Evolutionary conservation across 1,140 invertebrate genomes (phyloP), one percentile per base, ranked within the genome.

Genomic region (Trichomalopsis sarcophagae): DNA sequence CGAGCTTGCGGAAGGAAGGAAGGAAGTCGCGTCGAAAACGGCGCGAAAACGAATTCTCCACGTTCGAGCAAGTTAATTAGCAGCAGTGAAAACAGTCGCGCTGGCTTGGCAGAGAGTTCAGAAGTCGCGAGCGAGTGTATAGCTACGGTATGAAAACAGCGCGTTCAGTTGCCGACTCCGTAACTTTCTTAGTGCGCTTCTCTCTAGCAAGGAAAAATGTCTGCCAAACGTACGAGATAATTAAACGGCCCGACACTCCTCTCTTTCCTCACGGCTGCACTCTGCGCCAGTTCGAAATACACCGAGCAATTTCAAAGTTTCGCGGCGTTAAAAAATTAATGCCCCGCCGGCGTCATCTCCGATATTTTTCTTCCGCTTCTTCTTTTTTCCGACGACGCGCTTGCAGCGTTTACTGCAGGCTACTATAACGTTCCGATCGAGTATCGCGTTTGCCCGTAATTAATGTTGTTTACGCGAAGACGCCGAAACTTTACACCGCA

Each of bases 61-160:
- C 77, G 69, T 81, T 81, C 69, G 69, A 81, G 84, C 30, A 17
- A 75, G 84, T 84, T 84, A 84, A 84, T 84, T 84, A 81, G 69
- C 69, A 75, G 66, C 68, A 79, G 76, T 71, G 82, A 79, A 79
- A 79, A 79, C 76, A 81, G 84, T 84, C 44, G 75, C 75, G 7
- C n/a, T 23, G 2, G 50, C 73, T 44, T 75, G 73, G 33, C 81
- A 82, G 81, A 7, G 10, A 40, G 78, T 69, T 62, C 27, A 78
- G 40, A 62, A 78, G 27, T 75, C 30, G 27, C 50, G 13, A 14
- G 17, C 21, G 27, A 76, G 81, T 75, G 21, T 11, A 36, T 10
- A 74, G 73, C 73, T 30, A 30, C 36, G 55, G 75, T 77, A 84
- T 68, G 82, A 84, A 84, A 84, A 84, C 82, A 77, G n/a, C 14